Percentiles rank a stretch among this genome's conserved stretches.
Conservation (phyloP, 2,888 invertebrate genomes). For the Polydrusus cervinus region DNA sequence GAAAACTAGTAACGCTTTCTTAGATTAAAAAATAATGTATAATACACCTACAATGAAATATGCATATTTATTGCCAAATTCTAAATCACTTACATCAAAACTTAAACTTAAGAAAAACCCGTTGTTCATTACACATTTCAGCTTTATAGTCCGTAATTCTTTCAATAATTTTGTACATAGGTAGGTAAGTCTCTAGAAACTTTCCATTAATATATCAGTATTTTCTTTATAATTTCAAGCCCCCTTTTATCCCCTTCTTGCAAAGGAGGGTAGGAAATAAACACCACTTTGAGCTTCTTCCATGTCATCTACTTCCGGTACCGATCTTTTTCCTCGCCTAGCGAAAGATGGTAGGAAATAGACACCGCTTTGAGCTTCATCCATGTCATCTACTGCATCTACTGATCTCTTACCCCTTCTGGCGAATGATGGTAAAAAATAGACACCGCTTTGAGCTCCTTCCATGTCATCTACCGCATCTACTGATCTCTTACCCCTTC, state of each 20-base stretch:
- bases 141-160: neutral
- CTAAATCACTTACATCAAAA: conserved; percentile 13
- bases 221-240: no score
- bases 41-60: neutral
- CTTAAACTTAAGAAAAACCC: neutral
- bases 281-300: conserved; percentile 50
- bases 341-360: conserved; percentile 52
- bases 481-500: conserved; percentile 48
- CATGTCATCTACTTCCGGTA: conserved; percentile 4
- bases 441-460: conserved; percentile 46
- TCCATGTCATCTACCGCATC: conserved; percentile 56
- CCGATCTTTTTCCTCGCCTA: conserved; percentile 35
- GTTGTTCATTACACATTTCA: neutral
- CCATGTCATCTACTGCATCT: conserved; percentile 55
- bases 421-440: conserved; percentile 51
- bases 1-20: no score
- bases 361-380: conserved; percentile 48
- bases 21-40: no score
- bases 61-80: conserved; percentile 30
- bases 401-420: conserved; percentile 35
- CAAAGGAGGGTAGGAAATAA: conserved; percentile 54
- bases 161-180: conserved; percentile 7
- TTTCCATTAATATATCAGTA: conserved; percentile 18
- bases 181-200: neutral
- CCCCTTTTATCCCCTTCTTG: conserved; percentile 37